A percentile compares a stretch with the other conserved stretches of the same genome.
Conservation (phyloP, 2,888 invertebrate species). For the Osmoderma eremita region DNA sequence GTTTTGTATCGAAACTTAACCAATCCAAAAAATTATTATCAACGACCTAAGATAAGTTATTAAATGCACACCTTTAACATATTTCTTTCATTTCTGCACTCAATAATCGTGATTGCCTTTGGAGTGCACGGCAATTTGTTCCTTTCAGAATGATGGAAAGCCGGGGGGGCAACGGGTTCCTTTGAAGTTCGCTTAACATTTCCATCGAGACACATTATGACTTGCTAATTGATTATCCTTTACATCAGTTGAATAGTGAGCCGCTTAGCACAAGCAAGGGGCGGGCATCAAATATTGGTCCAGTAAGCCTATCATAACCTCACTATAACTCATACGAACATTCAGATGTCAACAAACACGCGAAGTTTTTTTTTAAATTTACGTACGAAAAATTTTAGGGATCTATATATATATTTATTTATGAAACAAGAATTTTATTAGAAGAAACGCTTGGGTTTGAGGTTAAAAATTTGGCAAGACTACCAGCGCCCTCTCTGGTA, state of each 20-base stretch:
- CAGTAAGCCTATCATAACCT: background rate
- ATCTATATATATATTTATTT: too few species aligned
- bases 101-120: background rate
- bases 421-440: too few species aligned
- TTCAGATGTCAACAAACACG: background rate
- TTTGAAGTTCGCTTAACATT: constrained; percentile 15
- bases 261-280: background rate
- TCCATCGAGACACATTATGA: constrained; percentile 13
- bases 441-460: too few species aligned
- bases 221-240: constrained; percentile 21
- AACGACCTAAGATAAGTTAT: too few species aligned
- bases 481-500: constrained; percentile 28
- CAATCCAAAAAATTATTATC: too few species aligned
- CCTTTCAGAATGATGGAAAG: background rate
- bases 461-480: background rate
- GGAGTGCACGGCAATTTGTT: constrained; percentile 2
- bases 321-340: background rate
- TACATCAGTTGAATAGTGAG: background rate
- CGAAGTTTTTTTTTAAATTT: background rate
- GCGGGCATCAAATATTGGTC: background rate
- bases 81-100: too few species aligned
- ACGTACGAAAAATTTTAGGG: too few species aligned
- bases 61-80: too few species aligned
- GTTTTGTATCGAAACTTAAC: too few species aligned
- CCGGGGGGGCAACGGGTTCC: background rate